These are phyloP conservation scores for Gymnogyps californianus DNA, from an alignment of 2,113 vertebrate species.

Conservation along the genomic window DNA sequence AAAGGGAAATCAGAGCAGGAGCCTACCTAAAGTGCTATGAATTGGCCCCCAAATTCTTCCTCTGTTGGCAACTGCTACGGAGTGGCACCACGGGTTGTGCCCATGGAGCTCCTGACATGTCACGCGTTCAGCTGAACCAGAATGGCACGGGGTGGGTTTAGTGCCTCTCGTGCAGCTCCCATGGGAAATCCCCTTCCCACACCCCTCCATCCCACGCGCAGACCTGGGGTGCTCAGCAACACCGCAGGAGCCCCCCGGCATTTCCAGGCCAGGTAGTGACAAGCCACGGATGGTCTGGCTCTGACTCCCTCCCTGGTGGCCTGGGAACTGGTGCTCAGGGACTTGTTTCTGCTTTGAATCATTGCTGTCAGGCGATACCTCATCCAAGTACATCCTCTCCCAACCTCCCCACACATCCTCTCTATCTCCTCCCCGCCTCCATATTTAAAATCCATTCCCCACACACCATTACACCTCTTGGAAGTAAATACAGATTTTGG, in stretches of 20 bases:
- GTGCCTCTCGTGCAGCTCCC: neutral
- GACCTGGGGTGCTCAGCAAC: neutral
- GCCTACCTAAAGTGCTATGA: neutral
- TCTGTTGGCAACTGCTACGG: neutral
- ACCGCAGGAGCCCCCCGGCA: neutral
- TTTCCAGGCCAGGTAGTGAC: neutral
- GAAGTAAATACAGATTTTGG: neutral
- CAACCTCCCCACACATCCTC: neutral
- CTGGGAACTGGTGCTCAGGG: neutral
- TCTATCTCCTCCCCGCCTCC: accelerated
- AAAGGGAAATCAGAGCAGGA: accelerated
- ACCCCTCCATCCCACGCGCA: accelerated
- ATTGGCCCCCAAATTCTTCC: neutral
- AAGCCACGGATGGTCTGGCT: neutral
- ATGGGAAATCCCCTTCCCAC: neutral
- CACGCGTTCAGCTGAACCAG: neutral
- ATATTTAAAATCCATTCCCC: neutral
- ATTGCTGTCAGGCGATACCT: neutral
- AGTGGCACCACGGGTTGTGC: neutral
- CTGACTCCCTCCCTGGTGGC: neutral
- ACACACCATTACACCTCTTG: neutral
- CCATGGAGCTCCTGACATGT: accelerated
- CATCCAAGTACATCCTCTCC: neutral
- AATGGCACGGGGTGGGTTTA: accelerated
- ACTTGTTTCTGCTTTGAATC: neutral